Evolutionary conservation across 2,797 vertebrate species (phyloP).

Genomic region (Lacerta agilis): DNA sequence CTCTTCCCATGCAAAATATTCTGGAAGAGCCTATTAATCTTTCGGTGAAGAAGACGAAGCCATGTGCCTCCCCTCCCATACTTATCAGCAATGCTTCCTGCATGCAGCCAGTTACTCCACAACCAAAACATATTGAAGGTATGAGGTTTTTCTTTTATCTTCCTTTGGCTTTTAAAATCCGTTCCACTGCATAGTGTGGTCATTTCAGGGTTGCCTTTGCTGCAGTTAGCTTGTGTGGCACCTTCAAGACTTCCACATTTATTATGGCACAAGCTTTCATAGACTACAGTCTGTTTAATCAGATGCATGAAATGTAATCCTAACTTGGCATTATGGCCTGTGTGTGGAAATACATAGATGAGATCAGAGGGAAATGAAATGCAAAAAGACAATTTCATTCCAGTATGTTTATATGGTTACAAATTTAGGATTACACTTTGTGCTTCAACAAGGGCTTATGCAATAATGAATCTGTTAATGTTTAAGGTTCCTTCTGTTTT

Average conservation of each 20-base stretch:
- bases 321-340: neutral
- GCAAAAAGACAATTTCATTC: neutral
- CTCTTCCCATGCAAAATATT: constrained; percentile 74
- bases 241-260: neutral
- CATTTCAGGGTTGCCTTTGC: constrained; percentile 28
- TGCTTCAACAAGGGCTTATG: too few relatives aligned
- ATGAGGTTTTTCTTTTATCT: constrained; percentile 46
- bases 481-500: too few relatives aligned
- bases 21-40: constrained; percentile 85
- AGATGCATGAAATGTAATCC: neutral
- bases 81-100: constrained; percentile 47
- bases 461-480: too few relatives aligned
- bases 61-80: constrained; percentile 48
- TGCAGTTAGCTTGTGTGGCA: constrained; percentile 3
- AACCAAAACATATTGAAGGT: constrained; percentile 73
- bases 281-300: neutral
- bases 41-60: constrained; percentile 77
- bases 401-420: neutral
- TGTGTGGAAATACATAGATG: neutral
- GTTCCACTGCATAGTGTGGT: neutral
- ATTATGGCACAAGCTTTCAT: neutral
- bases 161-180: neutral
- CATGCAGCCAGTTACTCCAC: constrained; percentile 54
- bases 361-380: neutral
- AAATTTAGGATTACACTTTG: too few relatives aligned